Base-by-base conservation (phyloP, 2,113 vertebrate species). In the Rhinolophus ferrumequinum region DNA sequence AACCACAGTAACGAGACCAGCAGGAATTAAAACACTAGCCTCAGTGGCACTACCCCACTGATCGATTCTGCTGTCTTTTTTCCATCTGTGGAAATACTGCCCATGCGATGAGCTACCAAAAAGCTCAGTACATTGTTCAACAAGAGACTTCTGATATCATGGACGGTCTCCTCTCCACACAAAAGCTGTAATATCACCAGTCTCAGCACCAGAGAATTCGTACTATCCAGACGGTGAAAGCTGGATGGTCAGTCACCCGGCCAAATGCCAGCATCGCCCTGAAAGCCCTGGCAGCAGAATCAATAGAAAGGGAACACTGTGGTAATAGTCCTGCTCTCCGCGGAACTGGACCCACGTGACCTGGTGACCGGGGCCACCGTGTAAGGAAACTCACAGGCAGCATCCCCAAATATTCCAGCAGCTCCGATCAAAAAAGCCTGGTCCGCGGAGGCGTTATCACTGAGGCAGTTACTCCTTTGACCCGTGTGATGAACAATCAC, bases 321-420 rank as follows among this genome's bases (percentile, higher is more conserved):
- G 5, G 38, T 1, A 11, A n/a, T 4, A 14, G 0, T 30, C 13
- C 11, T 8, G 1, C 16, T 52, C 41, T 60, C 79, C 56, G 3
- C 0, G 0, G 67, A 19, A 22, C 15, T 3, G 64, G 64, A 26
- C 8, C n/a, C 54, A 0, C 0, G 0, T 1, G 22, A 5, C 47
- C 18, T 0, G 2, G 13, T 11, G 38, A 8, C 6, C 12, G 1
- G 41, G 41, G 30, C 15, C 21, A 3, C 10, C 21, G 6, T 1
- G 0, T 7, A 5, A 8, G 35, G 73, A 28, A 21, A 58, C 1
- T 3, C 54, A 28, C 10, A 24, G 50, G 5, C 12, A n/a, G 7
- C 1, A 0, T 15, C 38, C 58, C 15, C 33, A 11, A 58, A 30
- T 1, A 24, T n/a, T 9, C 64, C 0, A 3, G 8, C 0, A 47